phyloP scores from a whole-genome alignment of 2,888 invertebrate species.

The Colletes collaris region DNA sequence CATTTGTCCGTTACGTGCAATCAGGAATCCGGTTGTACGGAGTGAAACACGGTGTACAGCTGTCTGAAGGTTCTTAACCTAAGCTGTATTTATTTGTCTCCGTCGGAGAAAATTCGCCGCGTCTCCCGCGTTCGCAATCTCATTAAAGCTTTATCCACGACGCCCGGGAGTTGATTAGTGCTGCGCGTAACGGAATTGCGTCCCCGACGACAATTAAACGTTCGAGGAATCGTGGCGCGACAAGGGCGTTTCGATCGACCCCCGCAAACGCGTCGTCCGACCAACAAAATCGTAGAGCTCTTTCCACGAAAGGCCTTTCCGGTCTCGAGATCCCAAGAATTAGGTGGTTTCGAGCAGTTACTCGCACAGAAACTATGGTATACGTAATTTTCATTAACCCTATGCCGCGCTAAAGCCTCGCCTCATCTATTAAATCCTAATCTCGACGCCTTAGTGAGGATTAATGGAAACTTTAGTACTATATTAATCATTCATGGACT shows the following conservation, averaged over 20 bases:
- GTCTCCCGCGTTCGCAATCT: slow-evolving; percentile 38
- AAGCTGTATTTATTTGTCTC: slow-evolving; percentile 65
- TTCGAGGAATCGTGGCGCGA: background rate
- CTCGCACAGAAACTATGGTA: too few species aligned
- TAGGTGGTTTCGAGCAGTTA: too few species aligned
- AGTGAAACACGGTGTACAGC: slow-evolving; percentile 56
- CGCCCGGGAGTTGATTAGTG: slow-evolving; percentile 48
- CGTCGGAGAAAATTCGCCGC: slow-evolving; percentile 52
- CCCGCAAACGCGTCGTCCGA: too few species aligned
- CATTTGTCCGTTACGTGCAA: slow-evolving; percentile 75
- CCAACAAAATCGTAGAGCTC: too few species aligned
- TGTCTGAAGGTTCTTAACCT: slow-evolving; percentile 59
- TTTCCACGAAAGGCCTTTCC: too few species aligned
- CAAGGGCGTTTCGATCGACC: background rate
- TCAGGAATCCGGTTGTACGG: slow-evolving; percentile 67
- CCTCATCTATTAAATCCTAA: too few species aligned
- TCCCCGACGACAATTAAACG: slow-evolving; percentile 53
- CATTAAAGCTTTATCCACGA: slow-evolving; percentile 50
- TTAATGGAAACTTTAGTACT: too few species aligned
- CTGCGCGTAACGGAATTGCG: slow-evolving; percentile 53
- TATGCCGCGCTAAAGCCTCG: too few species aligned
- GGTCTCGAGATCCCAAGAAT: too few species aligned
- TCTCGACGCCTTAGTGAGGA: too few species aligned
- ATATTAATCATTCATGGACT: too few species aligned
- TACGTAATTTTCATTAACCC: too few species aligned